Evolutionary conservation across 2,797 vertebrate genomes (phyloP).

Genomic region (Margarornis squamiger): DNA sequence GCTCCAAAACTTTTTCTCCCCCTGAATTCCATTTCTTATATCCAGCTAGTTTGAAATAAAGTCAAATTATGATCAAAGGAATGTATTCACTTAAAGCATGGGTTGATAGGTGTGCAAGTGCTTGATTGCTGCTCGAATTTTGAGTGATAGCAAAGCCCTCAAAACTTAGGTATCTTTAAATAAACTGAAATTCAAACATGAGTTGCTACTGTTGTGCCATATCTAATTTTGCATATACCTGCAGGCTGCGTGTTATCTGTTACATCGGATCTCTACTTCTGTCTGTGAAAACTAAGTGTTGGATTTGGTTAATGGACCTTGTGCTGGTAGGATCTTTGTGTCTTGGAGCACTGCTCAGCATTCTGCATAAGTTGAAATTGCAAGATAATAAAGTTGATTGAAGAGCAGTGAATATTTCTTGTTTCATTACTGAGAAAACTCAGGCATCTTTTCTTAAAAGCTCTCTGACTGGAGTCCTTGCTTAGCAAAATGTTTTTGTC

Average conservation of each 20-base stretch:
- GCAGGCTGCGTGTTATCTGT: neutral
- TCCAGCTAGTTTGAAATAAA: neutral
- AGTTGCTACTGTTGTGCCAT: neutral
- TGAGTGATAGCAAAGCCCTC: neutral
- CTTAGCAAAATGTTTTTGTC: neutral
- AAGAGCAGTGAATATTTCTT: neutral
- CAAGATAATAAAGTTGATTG: neutral
- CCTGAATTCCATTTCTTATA: neutral
- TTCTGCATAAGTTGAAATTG: neutral
- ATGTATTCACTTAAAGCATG: neutral
- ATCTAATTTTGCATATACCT: neutral
- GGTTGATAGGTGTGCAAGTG: neutral
- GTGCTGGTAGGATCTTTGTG: neutral
- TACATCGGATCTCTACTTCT: neutral
- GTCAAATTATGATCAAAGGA: neutral
- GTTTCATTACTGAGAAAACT: neutral
- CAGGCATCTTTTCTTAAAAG: neutral
- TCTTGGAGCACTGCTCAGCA: rapidly evolving
- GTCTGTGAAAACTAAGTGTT: neutral
- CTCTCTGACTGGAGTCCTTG: neutral
- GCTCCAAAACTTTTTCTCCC: neutral
- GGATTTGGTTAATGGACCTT: neutral
- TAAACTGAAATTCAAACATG: too few species aligned
- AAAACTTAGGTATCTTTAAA: too few species aligned
- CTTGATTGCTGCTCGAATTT: neutral